These are phyloP conservation scores for Paradoxurus hermaphroditus DNA, from an alignment of 2,113 vertebrate species.

Conservation along the genomic window DNA sequence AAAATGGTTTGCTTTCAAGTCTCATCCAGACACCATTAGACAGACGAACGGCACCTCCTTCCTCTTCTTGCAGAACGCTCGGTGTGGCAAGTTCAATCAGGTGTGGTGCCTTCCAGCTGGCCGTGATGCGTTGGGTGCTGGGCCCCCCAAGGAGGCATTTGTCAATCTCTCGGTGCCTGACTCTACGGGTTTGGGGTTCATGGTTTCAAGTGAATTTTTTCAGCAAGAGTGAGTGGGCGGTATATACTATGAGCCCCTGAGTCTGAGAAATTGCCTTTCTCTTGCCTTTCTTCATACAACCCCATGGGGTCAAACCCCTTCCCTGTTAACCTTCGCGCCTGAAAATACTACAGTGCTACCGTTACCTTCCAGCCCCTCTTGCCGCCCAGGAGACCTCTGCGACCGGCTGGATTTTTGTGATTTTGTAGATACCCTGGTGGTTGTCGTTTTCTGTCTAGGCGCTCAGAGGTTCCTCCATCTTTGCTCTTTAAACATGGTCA, in stretches of 20 bases:
- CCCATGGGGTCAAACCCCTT: neutral
- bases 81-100: neutral
- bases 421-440: neutral
- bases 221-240: neutral
- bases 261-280: neutral
- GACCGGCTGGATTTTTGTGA: neutral
- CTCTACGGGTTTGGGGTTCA: neutral
- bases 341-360: neutral
- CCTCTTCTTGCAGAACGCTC: neutral
- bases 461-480: neutral
- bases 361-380: neutral
- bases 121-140: neutral
- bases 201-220: neutral
- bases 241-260: neutral
- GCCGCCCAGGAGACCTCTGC: neutral
- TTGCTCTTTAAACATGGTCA: neutral
- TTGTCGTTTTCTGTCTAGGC: neutral
- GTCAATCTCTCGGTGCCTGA: neutral
- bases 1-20: conserved; percentile 50
- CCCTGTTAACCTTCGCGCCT: neutral
- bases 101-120: neutral
- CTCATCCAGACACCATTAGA: conserved; percentile 15
- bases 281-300: neutral
- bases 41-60: neutral
- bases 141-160: neutral